Percentiles rank a stretch among this genome's conserved stretches.
phyloP scores from a whole-genome alignment of 2,113 vertebrate species.

The Isichthys henryi region DNA sequence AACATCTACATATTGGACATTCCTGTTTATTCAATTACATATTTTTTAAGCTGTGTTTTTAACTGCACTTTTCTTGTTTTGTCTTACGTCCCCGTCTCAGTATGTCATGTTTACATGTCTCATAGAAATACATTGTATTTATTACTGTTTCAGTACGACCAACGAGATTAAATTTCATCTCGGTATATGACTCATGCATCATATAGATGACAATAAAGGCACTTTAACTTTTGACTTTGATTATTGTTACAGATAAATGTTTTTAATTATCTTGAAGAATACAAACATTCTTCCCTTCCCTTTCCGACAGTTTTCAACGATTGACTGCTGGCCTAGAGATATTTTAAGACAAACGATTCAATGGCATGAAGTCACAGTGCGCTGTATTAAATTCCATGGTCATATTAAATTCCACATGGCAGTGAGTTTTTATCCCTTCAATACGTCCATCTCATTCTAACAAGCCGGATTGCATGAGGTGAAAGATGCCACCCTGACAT shows the following conservation, averaged over 20 bases:
- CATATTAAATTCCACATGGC: constrained; percentile 49
- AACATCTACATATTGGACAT: background rate
- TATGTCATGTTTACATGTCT: background rate
- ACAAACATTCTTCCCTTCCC: background rate
- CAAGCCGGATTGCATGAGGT: constrained; percentile 45
- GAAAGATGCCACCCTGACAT: constrained; percentile 43
- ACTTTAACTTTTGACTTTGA: background rate
- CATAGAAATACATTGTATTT: background rate
- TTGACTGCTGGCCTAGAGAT: background rate
- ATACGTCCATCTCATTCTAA: constrained; percentile 41
- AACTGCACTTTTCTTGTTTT: background rate
- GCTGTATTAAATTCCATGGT: constrained; percentile 41
- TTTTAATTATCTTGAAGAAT: background rate
- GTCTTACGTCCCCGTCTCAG: background rate
- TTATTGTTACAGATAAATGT: background rate
- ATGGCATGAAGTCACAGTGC: constrained; percentile 1
- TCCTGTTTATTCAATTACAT: background rate
- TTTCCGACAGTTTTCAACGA: background rate
- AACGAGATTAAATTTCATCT: background rate
- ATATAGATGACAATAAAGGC: background rate
- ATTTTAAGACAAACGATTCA: constrained; percentile 12
- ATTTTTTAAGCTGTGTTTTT: background rate
- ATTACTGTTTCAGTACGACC: background rate
- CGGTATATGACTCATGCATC: background rate
- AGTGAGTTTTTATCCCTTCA: constrained; percentile 32